Evolutionary conservation across 2,888 invertebrate species (phyloP).

Genomic region (Epinotia ramella): DNA sequence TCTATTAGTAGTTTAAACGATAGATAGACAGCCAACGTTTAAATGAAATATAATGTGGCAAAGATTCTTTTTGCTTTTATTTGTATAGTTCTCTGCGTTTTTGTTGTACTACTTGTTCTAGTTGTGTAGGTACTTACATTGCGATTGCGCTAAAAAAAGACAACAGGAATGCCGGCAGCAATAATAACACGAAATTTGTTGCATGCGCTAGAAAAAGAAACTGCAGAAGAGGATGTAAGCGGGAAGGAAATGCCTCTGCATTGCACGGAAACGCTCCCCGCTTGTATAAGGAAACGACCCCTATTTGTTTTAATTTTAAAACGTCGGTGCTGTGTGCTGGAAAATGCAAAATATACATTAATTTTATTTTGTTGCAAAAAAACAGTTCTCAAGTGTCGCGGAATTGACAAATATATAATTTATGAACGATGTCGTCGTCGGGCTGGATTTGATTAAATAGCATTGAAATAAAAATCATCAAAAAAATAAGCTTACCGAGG

Average conservation of each 20-base stretch:
- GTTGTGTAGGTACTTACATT: too few relatives aligned
- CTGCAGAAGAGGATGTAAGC: constrained; percentile 28
- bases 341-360: constrained; percentile 25
- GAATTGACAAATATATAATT: background rate
- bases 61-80: too few relatives aligned
- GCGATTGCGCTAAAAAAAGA: background rate
- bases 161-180: background rate
- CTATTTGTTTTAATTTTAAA: constrained; percentile 44
- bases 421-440: too few relatives aligned
- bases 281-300: constrained; percentile 30
- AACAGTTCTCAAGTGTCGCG: background rate
- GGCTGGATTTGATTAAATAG: too few relatives aligned
- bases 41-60: too few relatives aligned
- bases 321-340: constrained; percentile 8
- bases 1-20: background rate
- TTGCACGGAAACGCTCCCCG: constrained; percentile 38
- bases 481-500: too few relatives aligned
- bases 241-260: constrained; percentile 42
- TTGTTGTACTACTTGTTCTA: background rate
- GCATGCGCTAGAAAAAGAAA: constrained; percentile 25
- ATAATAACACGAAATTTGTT: constrained; percentile 26
- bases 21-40: background rate
- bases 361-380: constrained; percentile 19
- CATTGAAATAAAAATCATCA: too few relatives aligned
- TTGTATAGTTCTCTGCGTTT: background rate